Conservation (phyloP, 2,888 invertebrate genomes). For the Nowickia ferox region DNA sequence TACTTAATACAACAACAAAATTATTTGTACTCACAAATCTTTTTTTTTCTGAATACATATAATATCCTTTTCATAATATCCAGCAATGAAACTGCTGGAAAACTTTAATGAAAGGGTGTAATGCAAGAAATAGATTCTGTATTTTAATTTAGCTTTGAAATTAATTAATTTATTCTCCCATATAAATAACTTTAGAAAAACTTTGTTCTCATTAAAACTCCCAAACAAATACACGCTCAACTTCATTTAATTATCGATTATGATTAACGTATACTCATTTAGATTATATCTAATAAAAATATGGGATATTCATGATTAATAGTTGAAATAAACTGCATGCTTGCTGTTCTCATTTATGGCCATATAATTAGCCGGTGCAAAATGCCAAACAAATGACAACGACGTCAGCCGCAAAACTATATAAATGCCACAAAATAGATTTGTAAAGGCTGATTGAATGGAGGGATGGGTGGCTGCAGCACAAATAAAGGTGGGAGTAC, state of each 20-base stretch:
- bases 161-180: background rate
- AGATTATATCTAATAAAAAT: constrained; percentile 54
- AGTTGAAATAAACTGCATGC: constrained; percentile 40
- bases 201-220: background rate
- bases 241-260: constrained; percentile 49
- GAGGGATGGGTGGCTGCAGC: background rate
- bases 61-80: no score
- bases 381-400: constrained; percentile 50
- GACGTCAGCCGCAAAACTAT: constrained; percentile 19
- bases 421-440: constrained; percentile 58
- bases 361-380: constrained; percentile 67
- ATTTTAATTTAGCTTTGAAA: background rate
- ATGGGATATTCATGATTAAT: constrained; percentile 63
- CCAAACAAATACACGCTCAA: background rate
- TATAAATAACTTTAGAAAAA: no score
- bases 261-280: constrained; percentile 53
- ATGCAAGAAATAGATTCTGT: no score
- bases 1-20: no score
- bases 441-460: constrained; percentile 19
- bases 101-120: no score
- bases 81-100: background rate
- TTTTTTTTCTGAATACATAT: no score
- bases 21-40: no score
- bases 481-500: background rate
- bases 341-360: constrained; percentile 50